Evolutionary conservation across 2,113 vertebrate species (phyloP).

Genomic region (Lycocorax pyrrhopterus): DNA sequence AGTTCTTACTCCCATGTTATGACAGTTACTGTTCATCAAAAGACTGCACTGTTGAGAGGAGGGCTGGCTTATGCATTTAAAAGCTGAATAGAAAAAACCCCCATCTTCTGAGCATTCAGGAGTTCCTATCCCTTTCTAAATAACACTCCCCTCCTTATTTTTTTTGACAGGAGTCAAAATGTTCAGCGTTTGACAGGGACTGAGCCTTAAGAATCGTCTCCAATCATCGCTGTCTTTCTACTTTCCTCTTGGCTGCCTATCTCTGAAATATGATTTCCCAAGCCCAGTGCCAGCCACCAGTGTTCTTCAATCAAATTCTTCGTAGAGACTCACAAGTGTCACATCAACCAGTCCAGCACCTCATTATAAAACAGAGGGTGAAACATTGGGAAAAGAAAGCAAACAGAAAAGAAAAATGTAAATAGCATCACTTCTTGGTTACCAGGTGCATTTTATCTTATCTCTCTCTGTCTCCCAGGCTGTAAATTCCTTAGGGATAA

Average conservation of each 20-base stretch:
- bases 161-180: conserved; percentile 34
- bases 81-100: background rate
- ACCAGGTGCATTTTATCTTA: conserved; percentile 62
- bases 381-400: conserved; percentile 43
- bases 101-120: background rate
- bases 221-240: background rate
- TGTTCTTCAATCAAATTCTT: conserved; percentile 28
- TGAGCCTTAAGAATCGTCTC: background rate
- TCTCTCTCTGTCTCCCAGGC: conserved; percentile 32
- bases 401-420: conserved; percentile 57
- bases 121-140: background rate
- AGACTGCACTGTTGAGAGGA: background rate
- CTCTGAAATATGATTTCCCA: conserved; percentile 12
- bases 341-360: conserved; percentile 39
- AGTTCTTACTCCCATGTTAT: conserved; percentile 16
- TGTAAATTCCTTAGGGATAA: conserved; percentile 38
- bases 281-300: conserved; percentile 6
- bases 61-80: conserved; percentile 34
- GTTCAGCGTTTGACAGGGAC: background rate
- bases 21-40: conserved; percentile 38
- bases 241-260: conserved; percentile 28
- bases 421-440: conserved; percentile 54
- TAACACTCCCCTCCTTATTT: background rate
- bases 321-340: background rate
- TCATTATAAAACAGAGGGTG: conserved; percentile 49